Evolutionary conservation across 1,140 invertebrate species (phyloP).

Genomic region (Notospermus geniculatus): DNA sequence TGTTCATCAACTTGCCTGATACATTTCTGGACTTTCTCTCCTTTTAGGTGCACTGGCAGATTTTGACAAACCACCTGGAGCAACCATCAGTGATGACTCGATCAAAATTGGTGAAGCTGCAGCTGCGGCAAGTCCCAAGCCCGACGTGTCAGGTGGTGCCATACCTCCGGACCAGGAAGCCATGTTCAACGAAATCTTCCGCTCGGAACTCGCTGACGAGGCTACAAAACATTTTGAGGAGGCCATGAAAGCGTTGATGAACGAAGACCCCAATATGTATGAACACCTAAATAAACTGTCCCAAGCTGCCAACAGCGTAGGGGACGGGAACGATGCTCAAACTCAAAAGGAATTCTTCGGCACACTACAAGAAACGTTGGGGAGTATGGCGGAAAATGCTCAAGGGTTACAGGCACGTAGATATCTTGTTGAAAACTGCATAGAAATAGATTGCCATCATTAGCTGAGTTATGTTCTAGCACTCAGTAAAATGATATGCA

Average conservation of each 20-base stretch:
- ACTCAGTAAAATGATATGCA: too few species aligned
- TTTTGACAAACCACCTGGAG: conserved; percentile 25
- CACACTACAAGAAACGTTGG: conserved; percentile 50
- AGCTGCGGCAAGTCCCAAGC: too few species aligned
- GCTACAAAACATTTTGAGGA: conserved; percentile 41
- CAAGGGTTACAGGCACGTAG: conserved; percentile 57
- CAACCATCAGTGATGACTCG: too few species aligned
- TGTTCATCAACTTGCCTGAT: too few species aligned
- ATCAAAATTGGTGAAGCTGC: too few species aligned
- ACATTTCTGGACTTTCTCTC: conserved; percentile 5
- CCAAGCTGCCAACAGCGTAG: conserved; percentile 32
- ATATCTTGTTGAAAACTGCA: too few species aligned
- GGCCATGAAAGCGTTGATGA: conserved; percentile 39
- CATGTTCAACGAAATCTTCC: conserved; percentile 16
- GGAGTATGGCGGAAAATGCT: conserved; percentile 50
- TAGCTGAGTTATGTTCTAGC: too few species aligned
- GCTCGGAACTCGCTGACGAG: conserved; percentile 13
- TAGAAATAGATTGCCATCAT: too few species aligned
- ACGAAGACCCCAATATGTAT: conserved; percentile 37
- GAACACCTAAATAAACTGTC: conserved; percentile 46
- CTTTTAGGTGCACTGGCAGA: conserved; percentile 32
- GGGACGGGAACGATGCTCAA: conserved; percentile 30
- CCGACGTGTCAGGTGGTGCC: background rate
- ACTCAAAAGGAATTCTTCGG: conserved; percentile 45
- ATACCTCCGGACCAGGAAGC: conserved; percentile 6